phyloP scores from a whole-genome alignment of 2,113 vertebrate genomes.

The Oreotragus oreotragus region DNA sequence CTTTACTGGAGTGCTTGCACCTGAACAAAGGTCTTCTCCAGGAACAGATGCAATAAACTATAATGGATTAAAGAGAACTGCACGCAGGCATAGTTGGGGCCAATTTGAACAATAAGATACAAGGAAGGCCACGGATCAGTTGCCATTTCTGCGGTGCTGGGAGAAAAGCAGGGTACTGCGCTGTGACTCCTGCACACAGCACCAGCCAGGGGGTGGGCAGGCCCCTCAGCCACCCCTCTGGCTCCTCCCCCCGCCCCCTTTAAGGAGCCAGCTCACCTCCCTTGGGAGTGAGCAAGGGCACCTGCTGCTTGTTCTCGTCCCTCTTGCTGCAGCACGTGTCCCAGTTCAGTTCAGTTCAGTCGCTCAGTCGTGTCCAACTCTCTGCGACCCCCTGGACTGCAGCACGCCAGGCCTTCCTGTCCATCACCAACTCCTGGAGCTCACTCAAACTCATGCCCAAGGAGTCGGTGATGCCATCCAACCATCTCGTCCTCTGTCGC shows the following conservation, averaged over 20 bases:
- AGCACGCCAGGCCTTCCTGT: neutral
- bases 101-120: neutral
- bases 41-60: neutral
- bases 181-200: neutral
- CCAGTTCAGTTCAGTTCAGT: neutral
- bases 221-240: neutral
- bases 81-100: no score
- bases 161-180: neutral
- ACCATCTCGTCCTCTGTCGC: neutral
- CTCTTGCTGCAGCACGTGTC: neutral
- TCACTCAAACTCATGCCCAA: neutral
- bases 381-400: rapidly evolving
- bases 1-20: neutral
- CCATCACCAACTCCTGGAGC: neutral
- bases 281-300: neutral
- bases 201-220: neutral
- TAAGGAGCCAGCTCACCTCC: neutral
- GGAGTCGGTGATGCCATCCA: neutral
- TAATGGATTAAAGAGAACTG: neutral
- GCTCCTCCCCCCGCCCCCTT: neutral
- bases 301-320: neutral
- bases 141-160: neutral
- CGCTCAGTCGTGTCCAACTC: neutral
- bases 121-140: neutral
- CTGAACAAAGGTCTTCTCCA: neutral